phyloP scores from a whole-genome alignment of 2,113 vertebrate species.

The Scalopus aquaticus region DNA sequence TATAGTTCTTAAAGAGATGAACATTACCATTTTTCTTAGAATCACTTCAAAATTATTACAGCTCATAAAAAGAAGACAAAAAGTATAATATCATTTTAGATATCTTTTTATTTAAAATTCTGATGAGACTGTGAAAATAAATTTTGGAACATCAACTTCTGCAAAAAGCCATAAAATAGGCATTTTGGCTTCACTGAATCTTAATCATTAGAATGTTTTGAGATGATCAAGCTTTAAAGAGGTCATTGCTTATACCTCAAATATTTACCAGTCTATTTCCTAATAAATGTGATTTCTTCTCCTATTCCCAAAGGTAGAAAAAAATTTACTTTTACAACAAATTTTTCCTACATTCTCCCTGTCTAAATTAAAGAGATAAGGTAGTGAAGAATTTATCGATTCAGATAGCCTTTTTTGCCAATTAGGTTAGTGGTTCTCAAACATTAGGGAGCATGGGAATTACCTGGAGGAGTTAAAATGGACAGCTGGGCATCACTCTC shows the following conservation, averaged over 20 bases:
- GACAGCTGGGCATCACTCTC: not conserved
- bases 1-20: constrained; percentile 17
- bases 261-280: constrained; percentile 40
- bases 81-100: constrained; percentile 45
- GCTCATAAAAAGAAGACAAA: not conserved
- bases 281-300: constrained; percentile 9
- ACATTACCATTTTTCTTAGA: not conserved
- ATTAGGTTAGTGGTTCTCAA: not conserved
- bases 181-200: constrained; percentile 58
- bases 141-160: constrained; percentile 66
- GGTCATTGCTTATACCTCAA: constrained; percentile 43
- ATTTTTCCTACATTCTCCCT: not conserved
- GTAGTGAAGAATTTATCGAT: not conserved
- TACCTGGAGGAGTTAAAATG: not conserved
- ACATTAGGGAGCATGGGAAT: not conserved
- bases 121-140: constrained; percentile 57
- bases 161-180: constrained; percentile 66
- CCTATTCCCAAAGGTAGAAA: not conserved
- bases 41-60: constrained; percentile 40
- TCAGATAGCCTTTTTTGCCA: not conserved
- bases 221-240: constrained; percentile 62
- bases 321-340: not conserved
- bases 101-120: constrained; percentile 56
- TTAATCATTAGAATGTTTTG: constrained; percentile 50
- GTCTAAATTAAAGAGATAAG: not conserved